Conservation (phyloP, 2,888 invertebrate species). For the Erannis defoliaria region DNA sequence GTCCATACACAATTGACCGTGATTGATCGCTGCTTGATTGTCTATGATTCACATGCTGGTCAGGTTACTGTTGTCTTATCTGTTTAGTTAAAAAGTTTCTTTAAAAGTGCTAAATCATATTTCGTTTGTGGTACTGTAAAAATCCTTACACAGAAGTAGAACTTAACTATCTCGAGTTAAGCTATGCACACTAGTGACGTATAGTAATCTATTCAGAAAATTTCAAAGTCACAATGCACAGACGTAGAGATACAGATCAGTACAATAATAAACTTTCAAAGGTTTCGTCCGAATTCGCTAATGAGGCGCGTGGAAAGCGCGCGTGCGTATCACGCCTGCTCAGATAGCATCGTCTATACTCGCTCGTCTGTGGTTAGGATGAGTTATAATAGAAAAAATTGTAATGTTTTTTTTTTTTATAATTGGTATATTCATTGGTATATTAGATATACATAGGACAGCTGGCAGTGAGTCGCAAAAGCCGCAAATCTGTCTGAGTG, state of each 20-base stretch:
- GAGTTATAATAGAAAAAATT: slow-evolving; percentile 1
- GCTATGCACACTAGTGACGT: too few species aligned
- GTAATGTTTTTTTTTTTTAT: too few species aligned
- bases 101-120: too few species aligned
- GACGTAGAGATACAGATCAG: slow-evolving; percentile 30
- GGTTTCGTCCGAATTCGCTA: slow-evolving; percentile 48
- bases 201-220: background rate
- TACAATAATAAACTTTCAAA: slow-evolving; percentile 40
- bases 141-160: too few species aligned
- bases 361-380: slow-evolving; percentile 26
- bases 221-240: slow-evolving; percentile 12
- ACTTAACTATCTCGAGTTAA: too few species aligned
- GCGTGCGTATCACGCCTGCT: slow-evolving; percentile 44
- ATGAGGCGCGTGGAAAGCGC: slow-evolving; percentile 47
- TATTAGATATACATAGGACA: too few species aligned
- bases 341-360: slow-evolving; percentile 44
- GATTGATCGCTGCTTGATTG: slow-evolving; percentile 74
- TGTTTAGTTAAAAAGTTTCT: background rate
- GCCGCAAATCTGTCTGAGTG: too few species aligned
- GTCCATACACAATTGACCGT: slow-evolving; percentile 67
- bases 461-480: too few species aligned
- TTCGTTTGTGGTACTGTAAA: too few species aligned
- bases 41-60: slow-evolving; percentile 67
- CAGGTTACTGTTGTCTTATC: slow-evolving; percentile 29
- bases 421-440: too few species aligned